Base-by-base conservation (phyloP, 1,140 invertebrate species). In the Thalassaphorura encarpata region DNA sequence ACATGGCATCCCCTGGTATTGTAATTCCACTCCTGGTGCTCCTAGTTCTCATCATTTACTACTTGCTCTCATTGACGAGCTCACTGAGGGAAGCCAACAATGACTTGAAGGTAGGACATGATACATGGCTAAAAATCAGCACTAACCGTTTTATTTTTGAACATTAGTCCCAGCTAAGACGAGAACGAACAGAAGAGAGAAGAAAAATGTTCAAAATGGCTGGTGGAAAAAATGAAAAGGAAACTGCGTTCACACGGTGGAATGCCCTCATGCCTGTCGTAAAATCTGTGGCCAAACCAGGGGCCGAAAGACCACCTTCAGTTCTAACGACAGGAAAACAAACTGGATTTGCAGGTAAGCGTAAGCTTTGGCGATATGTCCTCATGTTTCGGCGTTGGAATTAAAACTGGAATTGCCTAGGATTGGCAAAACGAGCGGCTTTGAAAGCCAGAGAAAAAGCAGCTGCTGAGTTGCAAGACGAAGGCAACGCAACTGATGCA, bases 1-100 rank as follows among this genome's bases (percentile, higher is more conserved):
- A 96, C 68, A 80, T 94, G 27, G 85, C 89, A 1, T 96, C 92
- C 0, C 91, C 95, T 18, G 90, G 89, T 47, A 89, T 93, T 36
- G 83, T 98, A 0, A 93, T 98, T 67, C 95, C 95, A 0, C 67
- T 96, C 23, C 76, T 97, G 2, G 79, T 97, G n/a, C 72, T 97
- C 2, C 76, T 97, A 52, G 80, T 91, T 58, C 76, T 98, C 18
- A 87, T 95, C 43, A 97, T 97, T 68, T 97, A 97, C 72, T 98
- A 97, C 67, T 78, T 97, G 63, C 77, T 87, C 4, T 94, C 92
- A 1, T 73, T 96, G n/a, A 89, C 89, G 1, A 80, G 83, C 43
- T 89, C 92, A 1, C 72, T 97, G 11, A 76, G 88, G 62, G 92
- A 96, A 73, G 88, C 93, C 1, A 97, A 97, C 70, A 87, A 87